Evolutionary conservation across 2,113 vertebrate genomes (phyloP).

Genomic region (Leucoraja erinaceus): DNA sequence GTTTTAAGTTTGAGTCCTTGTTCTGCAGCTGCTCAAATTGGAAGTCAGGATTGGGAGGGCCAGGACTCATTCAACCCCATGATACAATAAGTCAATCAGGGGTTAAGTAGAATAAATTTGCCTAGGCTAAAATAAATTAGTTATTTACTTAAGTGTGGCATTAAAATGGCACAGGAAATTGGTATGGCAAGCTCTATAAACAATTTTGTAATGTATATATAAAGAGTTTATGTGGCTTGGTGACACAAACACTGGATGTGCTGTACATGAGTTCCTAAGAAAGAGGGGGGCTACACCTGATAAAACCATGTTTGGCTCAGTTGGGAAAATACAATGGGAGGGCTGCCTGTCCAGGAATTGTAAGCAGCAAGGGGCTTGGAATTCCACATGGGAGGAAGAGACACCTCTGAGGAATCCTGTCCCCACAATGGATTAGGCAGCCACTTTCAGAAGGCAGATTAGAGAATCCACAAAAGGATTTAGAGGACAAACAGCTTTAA

Average conservation of each 20-base stretch:
- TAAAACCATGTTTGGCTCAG: background rate
- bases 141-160: constrained; percentile 32
- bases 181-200: constrained; percentile 27
- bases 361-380: background rate
- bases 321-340: background rate
- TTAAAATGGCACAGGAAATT: constrained; percentile 34
- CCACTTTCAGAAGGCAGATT: too few relatives aligned
- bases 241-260: background rate
- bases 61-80: constrained; percentile 24
- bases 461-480: too few relatives aligned
- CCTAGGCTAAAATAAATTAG: constrained; percentile 37
- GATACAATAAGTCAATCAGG: constrained; percentile 35
- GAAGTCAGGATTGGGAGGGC: constrained; percentile 28
- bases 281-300: background rate
- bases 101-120: constrained; percentile 34
- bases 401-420: background rate
- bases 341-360: background rate
- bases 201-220: constrained; percentile 17
- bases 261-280: background rate
- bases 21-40: constrained; percentile 31
- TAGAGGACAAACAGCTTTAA: background rate
- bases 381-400: background rate
- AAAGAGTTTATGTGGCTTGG: background rate
- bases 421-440: background rate
- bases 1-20: constrained; percentile 19